Base-by-base conservation (phyloP, 2,888 invertebrate genomes). In the Cheilosia vernalis region DNA sequence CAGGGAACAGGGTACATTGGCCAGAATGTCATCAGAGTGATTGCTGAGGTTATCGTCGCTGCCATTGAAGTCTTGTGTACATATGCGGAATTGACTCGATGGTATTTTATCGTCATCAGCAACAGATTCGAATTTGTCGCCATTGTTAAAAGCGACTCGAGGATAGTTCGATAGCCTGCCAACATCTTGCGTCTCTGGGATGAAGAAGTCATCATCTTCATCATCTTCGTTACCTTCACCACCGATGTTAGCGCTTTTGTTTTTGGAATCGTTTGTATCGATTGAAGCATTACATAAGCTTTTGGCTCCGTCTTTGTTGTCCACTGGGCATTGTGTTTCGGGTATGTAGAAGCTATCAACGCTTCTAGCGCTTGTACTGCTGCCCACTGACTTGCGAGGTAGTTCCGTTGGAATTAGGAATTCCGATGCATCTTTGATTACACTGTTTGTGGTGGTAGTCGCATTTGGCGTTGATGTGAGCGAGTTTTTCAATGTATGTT, bases 131-230 rank as follows among this genome's bases (percentile, higher is more conserved):
- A 53, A 56, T 1, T 69, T 63, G 7, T 72, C 33, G 6, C 60
- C 70, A 30, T 61, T 58, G n/a, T 55, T 64, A 7, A 74, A 76
- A 4, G 76, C 56, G 58, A 85, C 49, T n/a, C 69, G 73, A 0
- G 76, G 70, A 2, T 80, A 78, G 24, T 87, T 77, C 6, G 53
- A 27, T 5, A 83, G 58, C 17, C 30, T 51, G 24, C 76, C 53
- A 1, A 87, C 64, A 58, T 89, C 89, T 80, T 90, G 90, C 0
- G 90, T 90, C 87, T 90, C 90, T 24, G 90, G 90, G 72, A 90
- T 88, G 70, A 87, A 89, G 47, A 88, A 88, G 47, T 89, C 87
- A 58, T 89, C 89, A 30, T 87, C 87, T 10, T 89, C 87, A 58
- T 89, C 89, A 30, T 87, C 87, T 10, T 13, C 37, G 13, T 37